Base-by-base conservation (phyloP, 53 echinoderm and acorn worm genomes). In the Zoroaster sp. region DNA sequence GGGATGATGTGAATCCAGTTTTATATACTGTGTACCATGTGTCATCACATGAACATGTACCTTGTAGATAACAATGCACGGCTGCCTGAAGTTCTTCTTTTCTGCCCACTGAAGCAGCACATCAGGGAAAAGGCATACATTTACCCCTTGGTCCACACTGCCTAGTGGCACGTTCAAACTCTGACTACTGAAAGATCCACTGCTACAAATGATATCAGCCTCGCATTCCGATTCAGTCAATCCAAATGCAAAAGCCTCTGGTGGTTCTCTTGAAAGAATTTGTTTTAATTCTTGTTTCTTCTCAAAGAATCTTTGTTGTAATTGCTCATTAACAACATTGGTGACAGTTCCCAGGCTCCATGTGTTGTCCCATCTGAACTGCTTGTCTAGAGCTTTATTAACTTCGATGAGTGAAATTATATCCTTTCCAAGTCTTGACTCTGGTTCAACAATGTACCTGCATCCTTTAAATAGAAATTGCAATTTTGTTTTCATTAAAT, bases 121-220 rank as follows among this genome's bases (percentile, higher is more conserved):
- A 77, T 93, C 93, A 11, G 93, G 83, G 55, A 77, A 55, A 25
- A 34, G 37, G 66, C 83, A 89, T 14, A 93, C 74, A 53, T 93
- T 89, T 8, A 93, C 86, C 14, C 93, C 93, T 72, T 87, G 59
- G 28, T 66, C 38, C 28, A 69, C 34, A 67, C 65, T 46, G 30
- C 93, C 93, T 25, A 93, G 53, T 41, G 89, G 87, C 51, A 80
- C 74, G 31, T 87, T 80, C 23, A 87, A 66, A 39, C 15, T 46
- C 44, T 91, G 92, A 28, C 70, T 13, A 5, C 35, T 46, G 31
- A 80, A 87, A 39, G 37, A 65, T 59, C 92, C 72, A 34, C 35
- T 72, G 55, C 87, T 45, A 53, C 92, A 91, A 4, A 80, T 71
- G 2, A 46, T 44, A 11, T 87, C 55, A 4, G 75, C 92, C 3